Evolutionary conservation across 2,797 vertebrate genomes (phyloP).

Genomic region (Micrastur ruficollis): DNA sequence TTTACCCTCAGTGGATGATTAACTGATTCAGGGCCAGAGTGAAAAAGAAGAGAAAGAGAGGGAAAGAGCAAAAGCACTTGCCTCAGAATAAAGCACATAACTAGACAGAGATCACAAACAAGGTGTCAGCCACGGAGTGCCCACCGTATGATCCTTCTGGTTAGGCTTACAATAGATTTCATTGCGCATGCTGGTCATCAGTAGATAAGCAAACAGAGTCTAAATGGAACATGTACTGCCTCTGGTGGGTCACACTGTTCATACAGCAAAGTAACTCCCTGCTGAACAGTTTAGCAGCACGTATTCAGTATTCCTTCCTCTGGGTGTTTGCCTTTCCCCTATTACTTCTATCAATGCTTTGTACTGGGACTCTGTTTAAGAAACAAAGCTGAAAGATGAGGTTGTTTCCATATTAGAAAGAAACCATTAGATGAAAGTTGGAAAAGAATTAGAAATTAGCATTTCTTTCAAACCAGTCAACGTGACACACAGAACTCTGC

Average conservation of each 20-base stretch:
- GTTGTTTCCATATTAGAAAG: neutral
- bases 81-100: neutral
- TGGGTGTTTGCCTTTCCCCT: neutral
- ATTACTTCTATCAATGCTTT: neutral
- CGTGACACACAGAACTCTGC: neutral
- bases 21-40: neutral
- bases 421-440: neutral
- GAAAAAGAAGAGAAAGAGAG: neutral
- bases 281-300: neutral
- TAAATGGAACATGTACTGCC: accelerated
- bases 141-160: neutral
- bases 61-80: neutral
- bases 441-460: neutral
- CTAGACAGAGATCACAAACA: neutral
- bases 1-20: neutral
- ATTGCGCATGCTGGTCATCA: too few species aligned
- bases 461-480: neutral
- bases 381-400: neutral
- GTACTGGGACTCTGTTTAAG: neutral
- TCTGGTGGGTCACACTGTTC: neutral
- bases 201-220: neutral
- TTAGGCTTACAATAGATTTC: neutral
- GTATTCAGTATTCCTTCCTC: neutral
- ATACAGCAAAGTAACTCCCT: neutral
- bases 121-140: neutral